A percentile compares a stretch with the other conserved stretches of the same genome.
phyloP scores from a whole-genome alignment of 2,797 vertebrate species.

The Mormyrops boulengeri region DNA sequence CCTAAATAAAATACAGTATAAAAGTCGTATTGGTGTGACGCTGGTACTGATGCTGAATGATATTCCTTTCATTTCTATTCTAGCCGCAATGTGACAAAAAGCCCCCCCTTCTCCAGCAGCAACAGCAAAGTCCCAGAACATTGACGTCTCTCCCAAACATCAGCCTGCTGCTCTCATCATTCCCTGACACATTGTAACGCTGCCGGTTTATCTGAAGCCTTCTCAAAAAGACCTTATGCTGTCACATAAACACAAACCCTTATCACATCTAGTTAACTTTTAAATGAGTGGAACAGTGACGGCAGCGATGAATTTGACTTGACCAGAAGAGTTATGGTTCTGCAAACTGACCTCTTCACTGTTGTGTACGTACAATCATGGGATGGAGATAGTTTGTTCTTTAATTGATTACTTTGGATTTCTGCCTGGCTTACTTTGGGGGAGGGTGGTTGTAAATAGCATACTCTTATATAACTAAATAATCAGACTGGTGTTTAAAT shows the following conservation, averaged over 20 bases:
- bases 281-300: neutral
- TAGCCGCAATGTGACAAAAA: neutral
- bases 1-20: neutral
- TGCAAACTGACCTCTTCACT: neutral
- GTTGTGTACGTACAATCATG: neutral
- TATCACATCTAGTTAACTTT: neutral
- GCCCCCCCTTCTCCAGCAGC: neutral
- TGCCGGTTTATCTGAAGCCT: neutral
- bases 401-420: slow-evolving; percentile 10
- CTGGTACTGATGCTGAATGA: neutral
- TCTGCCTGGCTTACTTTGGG: neutral
- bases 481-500: neutral
- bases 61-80: neutral
- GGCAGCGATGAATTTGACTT: neutral
- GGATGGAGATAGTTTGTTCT: neutral
- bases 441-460: neutral
- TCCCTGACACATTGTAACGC: neutral
- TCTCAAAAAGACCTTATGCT: neutral
- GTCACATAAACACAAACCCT: neutral
- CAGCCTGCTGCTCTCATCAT: neutral
- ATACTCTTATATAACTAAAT: neutral
- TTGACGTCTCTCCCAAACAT: neutral
- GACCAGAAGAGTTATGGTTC: neutral
- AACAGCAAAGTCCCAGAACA: neutral
- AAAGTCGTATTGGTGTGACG: neutral